Percentiles rank a stretch among this genome's conserved stretches.
Evolutionary conservation across 2,113 vertebrate genomes (phyloP).

Genomic region (Pandion haliaetus): DNA sequence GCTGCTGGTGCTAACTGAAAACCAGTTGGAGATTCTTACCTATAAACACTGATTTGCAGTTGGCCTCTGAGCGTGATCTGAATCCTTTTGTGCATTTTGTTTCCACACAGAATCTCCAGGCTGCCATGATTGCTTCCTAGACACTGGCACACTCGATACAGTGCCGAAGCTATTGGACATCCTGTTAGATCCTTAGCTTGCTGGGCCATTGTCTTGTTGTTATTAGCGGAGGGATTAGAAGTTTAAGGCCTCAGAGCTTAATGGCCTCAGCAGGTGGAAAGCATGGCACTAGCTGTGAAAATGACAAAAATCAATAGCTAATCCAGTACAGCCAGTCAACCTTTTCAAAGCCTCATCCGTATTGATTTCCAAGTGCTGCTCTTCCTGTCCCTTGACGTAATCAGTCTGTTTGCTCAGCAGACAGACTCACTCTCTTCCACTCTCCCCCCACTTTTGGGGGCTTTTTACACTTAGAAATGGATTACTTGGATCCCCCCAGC

Average conservation of each 20-base stretch:
- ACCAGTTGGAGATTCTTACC: not conserved
- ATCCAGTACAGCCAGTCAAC: conserved; percentile 78
- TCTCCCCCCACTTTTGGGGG: not conserved
- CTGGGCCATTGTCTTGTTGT: conserved; percentile 45
- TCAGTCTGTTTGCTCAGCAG: conserved; percentile 68
- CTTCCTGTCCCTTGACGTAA: conserved; percentile 73
- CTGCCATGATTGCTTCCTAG: not conserved
- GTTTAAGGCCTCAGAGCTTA: conserved; percentile 58
- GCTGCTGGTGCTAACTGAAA: not conserved
- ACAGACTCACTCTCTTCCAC: not conserved
- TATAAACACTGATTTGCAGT: not conserved
- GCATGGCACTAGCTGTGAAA: conserved; percentile 70
- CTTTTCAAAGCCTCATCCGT: conserved; percentile 76
- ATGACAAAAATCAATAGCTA: conserved; percentile 79
- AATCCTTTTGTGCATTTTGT: not conserved
- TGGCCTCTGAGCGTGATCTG: not conserved
- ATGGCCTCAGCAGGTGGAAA: conserved; percentile 64
- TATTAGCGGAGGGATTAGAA: conserved; percentile 65
- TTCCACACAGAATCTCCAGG: not conserved
- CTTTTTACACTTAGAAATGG: conserved; percentile 46
- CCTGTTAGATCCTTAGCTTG: conserved; percentile 3
- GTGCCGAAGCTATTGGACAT: not conserved
- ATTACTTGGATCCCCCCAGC: conserved; percentile 53
- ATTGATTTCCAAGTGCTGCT: conserved; percentile 73
- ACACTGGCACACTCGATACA: not conserved